Conservation (phyloP, 2,797 vertebrate genomes). For the Balearica regulorum region DNA sequence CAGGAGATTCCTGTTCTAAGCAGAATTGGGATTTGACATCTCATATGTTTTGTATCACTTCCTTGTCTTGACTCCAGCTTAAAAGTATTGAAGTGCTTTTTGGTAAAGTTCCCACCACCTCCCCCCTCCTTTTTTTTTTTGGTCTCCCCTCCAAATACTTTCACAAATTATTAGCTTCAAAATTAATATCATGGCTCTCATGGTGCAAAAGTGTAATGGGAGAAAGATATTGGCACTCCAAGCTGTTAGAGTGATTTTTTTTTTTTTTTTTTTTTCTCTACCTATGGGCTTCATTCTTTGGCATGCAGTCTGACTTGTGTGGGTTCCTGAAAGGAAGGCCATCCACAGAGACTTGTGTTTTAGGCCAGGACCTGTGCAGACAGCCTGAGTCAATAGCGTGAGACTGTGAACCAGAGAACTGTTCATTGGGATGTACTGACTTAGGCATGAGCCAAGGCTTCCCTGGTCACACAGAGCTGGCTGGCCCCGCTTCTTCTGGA, state of each 20-base stretch:
- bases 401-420: accelerated
- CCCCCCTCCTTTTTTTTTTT: background rate
- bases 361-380: background rate
- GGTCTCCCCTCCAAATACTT: background rate
- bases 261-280: too few relatives aligned
- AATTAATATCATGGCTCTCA: background rate
- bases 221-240: background rate
- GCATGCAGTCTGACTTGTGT: background rate
- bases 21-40: background rate
- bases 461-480: accelerated
- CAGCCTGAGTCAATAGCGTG: background rate
- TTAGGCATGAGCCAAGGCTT: background rate
- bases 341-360: background rate
- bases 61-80: background rate
- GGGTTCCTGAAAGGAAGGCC: background rate
- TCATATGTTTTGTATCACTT: slow-evolving; percentile 33
- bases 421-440: accelerated
- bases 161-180: background rate
- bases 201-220: background rate
- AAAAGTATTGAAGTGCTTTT: background rate
- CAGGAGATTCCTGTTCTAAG: background rate
- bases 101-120: background rate
- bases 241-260: background rate
- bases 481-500: accelerated
- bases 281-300: background rate